Evolutionary conservation across 2,888 invertebrate genomes (phyloP).

Genomic region (Drosophila yooni): DNA sequence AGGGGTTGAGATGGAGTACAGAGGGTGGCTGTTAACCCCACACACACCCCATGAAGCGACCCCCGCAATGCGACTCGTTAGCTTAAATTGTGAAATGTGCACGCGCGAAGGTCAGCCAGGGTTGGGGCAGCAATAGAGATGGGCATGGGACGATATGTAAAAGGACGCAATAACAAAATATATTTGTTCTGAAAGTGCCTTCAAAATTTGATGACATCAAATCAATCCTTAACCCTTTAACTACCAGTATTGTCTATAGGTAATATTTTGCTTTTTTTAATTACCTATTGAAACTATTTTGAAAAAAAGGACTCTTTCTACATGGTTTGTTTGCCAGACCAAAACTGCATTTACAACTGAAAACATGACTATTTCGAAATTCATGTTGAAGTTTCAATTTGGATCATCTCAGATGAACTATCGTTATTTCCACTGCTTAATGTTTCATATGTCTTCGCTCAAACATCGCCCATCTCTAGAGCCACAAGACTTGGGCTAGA

Average conservation of each 20-base stretch:
- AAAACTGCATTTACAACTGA: background rate
- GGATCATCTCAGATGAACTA: background rate
- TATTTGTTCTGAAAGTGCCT: no score
- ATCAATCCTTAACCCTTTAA: background rate
- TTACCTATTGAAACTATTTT: background rate
- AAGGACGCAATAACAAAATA: background rate
- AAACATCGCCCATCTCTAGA: constrained; percentile 27
- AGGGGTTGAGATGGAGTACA: constrained; percentile 20
- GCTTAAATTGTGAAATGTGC: constrained; percentile 74
- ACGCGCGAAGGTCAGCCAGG: constrained; percentile 53
- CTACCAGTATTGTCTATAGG: background rate
- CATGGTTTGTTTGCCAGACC: background rate
- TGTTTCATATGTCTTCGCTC: background rate
- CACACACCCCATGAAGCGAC: background rate
- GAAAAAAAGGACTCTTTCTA: accelerated
- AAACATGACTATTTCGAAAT: background rate
- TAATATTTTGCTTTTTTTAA: background rate
- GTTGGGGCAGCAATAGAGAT: constrained; percentile 33
- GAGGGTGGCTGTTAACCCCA: constrained; percentile 6
- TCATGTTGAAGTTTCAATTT: background rate
- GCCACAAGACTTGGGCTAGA: constrained; percentile 5
- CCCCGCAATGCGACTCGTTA: constrained; percentile 62
- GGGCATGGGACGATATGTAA: constrained; percentile 15
- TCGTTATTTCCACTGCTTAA: background rate
- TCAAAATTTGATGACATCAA: background rate